phyloP scores from a whole-genome alignment of 1,140 invertebrate genomes.

The Musca domestica region DNA sequence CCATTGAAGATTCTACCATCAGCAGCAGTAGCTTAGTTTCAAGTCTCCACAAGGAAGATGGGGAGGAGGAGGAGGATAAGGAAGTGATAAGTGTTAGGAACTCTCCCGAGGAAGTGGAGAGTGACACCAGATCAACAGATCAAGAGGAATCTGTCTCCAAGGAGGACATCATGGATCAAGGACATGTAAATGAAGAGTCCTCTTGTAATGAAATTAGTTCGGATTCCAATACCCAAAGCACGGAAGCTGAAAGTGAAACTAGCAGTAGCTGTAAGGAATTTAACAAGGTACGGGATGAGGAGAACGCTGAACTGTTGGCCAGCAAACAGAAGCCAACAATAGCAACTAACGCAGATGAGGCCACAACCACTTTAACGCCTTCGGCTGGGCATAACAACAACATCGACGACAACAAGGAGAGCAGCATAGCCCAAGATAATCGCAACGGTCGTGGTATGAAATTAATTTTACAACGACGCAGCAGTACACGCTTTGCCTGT shows the following conservation, averaged over 20 bases:
- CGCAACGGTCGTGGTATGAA: neutral
- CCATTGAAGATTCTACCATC: too few species aligned
- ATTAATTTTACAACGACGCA: conserved; percentile 18
- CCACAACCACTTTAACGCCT: conserved; percentile 3
- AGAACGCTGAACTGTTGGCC: too few species aligned
- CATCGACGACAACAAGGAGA: neutral
- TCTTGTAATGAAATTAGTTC: too few species aligned
- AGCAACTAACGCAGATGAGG: conserved; percentile 21
- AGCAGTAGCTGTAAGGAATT: neutral
- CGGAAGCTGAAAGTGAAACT: neutral
- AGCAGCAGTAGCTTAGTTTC: too few species aligned
- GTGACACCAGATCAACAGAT: neutral
- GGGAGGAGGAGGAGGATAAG: neutral
- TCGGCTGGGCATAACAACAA: neutral
- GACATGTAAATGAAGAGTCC: conserved; percentile 14
- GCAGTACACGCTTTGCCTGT: conserved; percentile 13
- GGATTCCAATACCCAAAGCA: neutral
- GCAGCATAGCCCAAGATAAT: neutral
- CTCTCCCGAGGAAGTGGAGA: neutral
- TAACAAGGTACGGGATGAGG: too few species aligned
- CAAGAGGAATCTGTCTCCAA: conserved; percentile 18
- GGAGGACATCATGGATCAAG: conserved; percentile 12
- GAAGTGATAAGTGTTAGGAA: neutral
- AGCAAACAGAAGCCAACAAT: neutral
- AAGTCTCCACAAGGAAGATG: neutral